Conservation (phyloP, 2,888 invertebrate genomes). For the Drosophila multiciliata region DNA sequence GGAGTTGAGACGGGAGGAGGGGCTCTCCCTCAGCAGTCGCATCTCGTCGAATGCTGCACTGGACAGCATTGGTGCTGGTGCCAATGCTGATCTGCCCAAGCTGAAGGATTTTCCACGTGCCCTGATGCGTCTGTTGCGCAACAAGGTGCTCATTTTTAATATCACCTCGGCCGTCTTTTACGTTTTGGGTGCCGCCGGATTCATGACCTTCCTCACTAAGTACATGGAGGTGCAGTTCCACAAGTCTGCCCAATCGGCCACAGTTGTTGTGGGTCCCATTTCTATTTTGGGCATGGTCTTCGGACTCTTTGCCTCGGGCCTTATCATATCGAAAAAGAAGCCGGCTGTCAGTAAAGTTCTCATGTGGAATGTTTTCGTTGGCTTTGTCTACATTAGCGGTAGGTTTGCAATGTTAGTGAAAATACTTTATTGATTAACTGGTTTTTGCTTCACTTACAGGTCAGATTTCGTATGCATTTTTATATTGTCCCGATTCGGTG, state of each 20-base stretch:
- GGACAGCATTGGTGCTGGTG: constrained; percentile 68
- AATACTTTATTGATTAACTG: too few relatives aligned
- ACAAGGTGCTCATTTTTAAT: constrained; percentile 89
- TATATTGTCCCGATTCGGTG: constrained; percentile 86
- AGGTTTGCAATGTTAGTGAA: not conserved
- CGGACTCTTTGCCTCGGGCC: constrained; percentile 87
- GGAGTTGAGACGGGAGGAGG: constrained; percentile 75
- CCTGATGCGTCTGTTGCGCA: constrained; percentile 87
- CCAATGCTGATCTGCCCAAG: constrained; percentile 80
- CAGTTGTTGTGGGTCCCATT: constrained; percentile 88
- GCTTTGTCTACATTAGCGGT: constrained; percentile 85
- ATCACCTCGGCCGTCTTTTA: constrained; percentile 89
- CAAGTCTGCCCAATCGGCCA: constrained; percentile 88
- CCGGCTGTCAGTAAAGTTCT: constrained; percentile 87
- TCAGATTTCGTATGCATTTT: constrained; percentile 86
- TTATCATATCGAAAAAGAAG: constrained; percentile 87
- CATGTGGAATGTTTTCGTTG: constrained; percentile 88
- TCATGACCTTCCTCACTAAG: constrained; percentile 90
- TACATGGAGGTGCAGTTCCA: constrained; percentile 91
- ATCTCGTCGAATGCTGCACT: constrained; percentile 77
- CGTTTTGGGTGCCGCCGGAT: constrained; percentile 87
- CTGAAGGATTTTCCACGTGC: constrained; percentile 87
- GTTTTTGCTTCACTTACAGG: constrained; percentile 71
- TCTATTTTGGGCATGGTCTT: constrained; percentile 87
- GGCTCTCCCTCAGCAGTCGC: constrained; percentile 72